Evolutionary conservation across 2,797 vertebrate species (phyloP), one percentile per base, ranked within the genome.

Genomic region (Sebastes hubbsi): DNA sequence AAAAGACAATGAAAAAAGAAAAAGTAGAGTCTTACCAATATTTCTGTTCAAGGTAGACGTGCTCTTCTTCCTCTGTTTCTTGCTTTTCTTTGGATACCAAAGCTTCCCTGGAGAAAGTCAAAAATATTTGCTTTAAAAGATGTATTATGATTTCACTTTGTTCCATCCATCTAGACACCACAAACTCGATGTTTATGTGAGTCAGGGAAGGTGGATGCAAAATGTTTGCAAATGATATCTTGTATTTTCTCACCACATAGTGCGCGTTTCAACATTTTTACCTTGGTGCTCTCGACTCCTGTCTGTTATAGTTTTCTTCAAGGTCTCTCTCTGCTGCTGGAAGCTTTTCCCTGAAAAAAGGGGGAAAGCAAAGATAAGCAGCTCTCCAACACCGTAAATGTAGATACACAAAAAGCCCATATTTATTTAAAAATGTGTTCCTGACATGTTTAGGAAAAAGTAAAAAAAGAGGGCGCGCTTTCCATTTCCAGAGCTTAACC

Each of bases 251-350:
- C 24, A 14, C 12, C 8, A 7, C 25, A 24, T 14, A 4, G 49
- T 36, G 73, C 14, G 34, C 49, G 54, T 72, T 69, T 61, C n/a
- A 59, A 46, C 60, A 42, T 36, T 8, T 68, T 68, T 18, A 96
- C 96, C 95, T 89, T 95, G 94, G 11, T 94, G 94, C 60, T 96
- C 98, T 75, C 96, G 97, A 78, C 96, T 97, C 82, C 96, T 97
- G 91, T 99, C 98, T 78, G 97, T 96, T 92, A 98, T 95, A 4
- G 97, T 98, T 96, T 97, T 98, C 89, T 98, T 99, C 96, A 99
- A 97, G 83, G 97, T 97, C 94, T 99, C 98, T 91, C 99, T 97
- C 93, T 99, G 98, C 62, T 99, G 98, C 91, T 99, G 99, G 93
- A 99, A 99, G 84, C 95, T 97, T 94, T 98, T 99, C 66, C 99